Base-by-base conservation (phyloP, 1,140 invertebrate genomes). In the Atta cephalotes region DNA sequence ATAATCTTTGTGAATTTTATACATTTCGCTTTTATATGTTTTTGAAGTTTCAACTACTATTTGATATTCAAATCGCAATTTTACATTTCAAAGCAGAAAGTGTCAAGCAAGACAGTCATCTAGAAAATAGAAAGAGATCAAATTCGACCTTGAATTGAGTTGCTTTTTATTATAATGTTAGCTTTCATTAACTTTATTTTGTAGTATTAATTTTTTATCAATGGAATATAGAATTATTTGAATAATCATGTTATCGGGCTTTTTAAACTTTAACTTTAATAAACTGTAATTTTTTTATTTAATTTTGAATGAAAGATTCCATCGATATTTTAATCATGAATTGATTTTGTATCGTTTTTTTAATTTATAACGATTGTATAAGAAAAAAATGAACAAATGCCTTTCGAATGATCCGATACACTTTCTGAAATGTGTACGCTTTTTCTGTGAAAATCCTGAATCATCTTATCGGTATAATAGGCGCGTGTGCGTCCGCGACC, bases 381-480 rank as follows among this genome's bases (percentile, higher is more conserved):
- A 65, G 6, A 21, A 68, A 68, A 21, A 39, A 21, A 14, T 5
- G 35, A 68, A 14, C 18, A 21, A 66, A 39, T 3, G 1, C 0
- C n/a, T 68, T 45, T 68, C 28, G 18, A 31, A 49, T 0, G n/a
- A 68, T 49, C 6, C 21, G 14, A 25, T 14, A 65, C 4, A 39
- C 10, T 39, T 25, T 0, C 6, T 65, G 7, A 77, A 45, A 39
- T 35, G 5, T 39, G 6, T 3, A 21, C n/a, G 6, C 58, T 78
- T 63, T 78, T 63, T 78, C 25, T 25, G 51, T 63, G 35, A 63
- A 63, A 63, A 49, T 10, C 5, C 16, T 58, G 51, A 0, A 78
- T 7, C 35, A 58, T 60, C 56, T 77, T 77, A 77, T 62, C 72
- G 31, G 39, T 39, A 14, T 45, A 25, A 78, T 62, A 63, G 2